Conservation (phyloP, 2,113 vertebrate genomes). For the Engraulis encrasicolus region DNA sequence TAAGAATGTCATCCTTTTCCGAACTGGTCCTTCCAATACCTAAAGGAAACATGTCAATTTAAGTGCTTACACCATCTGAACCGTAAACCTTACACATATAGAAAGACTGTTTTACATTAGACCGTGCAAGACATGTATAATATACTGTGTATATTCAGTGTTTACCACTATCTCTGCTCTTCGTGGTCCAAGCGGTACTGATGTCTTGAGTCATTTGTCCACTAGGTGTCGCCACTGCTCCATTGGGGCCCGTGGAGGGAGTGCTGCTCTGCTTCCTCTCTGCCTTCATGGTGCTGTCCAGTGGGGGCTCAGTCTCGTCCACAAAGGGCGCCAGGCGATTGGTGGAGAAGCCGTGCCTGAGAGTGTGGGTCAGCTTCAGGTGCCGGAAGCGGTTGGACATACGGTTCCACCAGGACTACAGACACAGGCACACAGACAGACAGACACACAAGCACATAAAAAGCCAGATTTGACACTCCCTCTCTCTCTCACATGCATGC, state of each 20-base stretch:
- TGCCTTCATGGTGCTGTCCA: slow-evolving; percentile 88
- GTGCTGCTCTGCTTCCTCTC: slow-evolving; percentile 55
- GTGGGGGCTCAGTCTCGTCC: slow-evolving; percentile 73
- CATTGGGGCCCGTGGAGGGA: slow-evolving; percentile 59
- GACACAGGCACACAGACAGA: neutral
- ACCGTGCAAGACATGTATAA: neutral
- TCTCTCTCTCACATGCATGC: too few species aligned
- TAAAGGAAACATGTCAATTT: slow-evolving; percentile 59
- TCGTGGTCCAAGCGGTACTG: slow-evolving; percentile 69
- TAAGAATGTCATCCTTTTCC: slow-evolving; percentile 85
- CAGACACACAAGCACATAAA: too few species aligned
- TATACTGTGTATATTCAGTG: neutral
- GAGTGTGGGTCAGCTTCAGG: slow-evolving; percentile 91
- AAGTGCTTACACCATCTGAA: too few species aligned
- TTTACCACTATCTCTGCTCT: slow-evolving; percentile 82
- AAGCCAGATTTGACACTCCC: too few species aligned
- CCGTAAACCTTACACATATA: neutral
- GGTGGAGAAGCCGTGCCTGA: slow-evolving; percentile 88
- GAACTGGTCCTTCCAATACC: slow-evolving; percentile 76
- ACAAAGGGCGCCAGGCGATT: slow-evolving; percentile 87
- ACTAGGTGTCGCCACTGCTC: slow-evolving; percentile 42
- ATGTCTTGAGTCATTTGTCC: slow-evolving; percentile 61
- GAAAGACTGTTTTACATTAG: neutral
- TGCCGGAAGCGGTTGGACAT: slow-evolving; percentile 97
- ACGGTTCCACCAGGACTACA: slow-evolving; percentile 96